phyloP scores from a whole-genome alignment of 2,888 invertebrate genomes.

The Nemotelus nigrinus region DNA sequence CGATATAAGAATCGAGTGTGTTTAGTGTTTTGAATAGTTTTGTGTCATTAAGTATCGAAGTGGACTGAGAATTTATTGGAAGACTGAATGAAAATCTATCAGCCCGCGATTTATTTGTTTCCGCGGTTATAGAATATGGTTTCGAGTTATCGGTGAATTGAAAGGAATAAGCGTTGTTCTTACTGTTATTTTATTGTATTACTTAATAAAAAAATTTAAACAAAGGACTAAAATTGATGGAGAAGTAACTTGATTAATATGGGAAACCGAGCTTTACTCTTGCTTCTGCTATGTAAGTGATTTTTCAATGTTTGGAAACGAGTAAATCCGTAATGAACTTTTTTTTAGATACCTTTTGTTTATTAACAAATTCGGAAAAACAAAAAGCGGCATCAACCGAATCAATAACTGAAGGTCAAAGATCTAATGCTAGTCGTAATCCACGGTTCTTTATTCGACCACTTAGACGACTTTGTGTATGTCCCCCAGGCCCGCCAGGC shows the following conservation, averaged over 20 bases:
- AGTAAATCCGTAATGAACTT: neutral
- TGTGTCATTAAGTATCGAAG: constrained; percentile 11
- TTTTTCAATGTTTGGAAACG: neutral
- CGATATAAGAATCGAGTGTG: constrained; percentile 30
- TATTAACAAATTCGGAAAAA: constrained; percentile 5
- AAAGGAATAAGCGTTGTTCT: no score
- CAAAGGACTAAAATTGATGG: constrained; percentile 13
- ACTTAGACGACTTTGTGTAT: constrained; percentile 21
- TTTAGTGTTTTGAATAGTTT: constrained; percentile 16
- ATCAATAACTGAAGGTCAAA: neutral
- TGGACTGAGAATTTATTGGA: constrained; percentile 1
- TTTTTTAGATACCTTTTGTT: constrained; percentile 14
- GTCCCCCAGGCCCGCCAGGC: constrained; percentile 36
- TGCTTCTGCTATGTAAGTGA: constrained; percentile 31
- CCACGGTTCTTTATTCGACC: constrained; percentile 34
- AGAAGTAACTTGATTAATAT: constrained; percentile 15
- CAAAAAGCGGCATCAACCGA: constrained; percentile 7
- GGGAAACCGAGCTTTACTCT: constrained; percentile 16
- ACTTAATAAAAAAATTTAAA: neutral
- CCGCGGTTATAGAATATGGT: no score
- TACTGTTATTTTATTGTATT: no score
- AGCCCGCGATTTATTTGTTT: no score
- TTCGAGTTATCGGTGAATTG: no score
- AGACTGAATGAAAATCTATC: neutral
- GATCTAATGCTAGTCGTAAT: constrained; percentile 14